phyloP scores from a whole-genome alignment of 2,888 invertebrate species.

The Apodemia hepburni region DNA sequence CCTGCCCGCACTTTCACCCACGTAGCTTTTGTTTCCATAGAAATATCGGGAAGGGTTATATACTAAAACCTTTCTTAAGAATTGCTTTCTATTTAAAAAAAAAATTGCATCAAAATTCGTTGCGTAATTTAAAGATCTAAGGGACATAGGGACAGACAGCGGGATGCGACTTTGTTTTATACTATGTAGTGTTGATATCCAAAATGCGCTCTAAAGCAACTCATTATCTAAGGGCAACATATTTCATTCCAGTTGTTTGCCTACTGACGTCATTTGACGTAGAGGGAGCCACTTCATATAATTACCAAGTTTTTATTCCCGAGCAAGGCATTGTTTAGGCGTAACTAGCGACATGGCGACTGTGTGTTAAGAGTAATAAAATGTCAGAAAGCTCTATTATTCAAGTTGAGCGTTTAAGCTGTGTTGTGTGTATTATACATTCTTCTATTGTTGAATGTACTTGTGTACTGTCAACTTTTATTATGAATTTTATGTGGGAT shows the following conservation, averaged over 20 bases:
- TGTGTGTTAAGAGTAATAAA: conserved; percentile 4
- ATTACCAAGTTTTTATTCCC: conserved; percentile 14
- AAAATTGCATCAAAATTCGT: too few relatives aligned
- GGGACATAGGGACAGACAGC: too few relatives aligned
- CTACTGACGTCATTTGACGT: neutral
- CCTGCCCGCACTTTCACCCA: too few relatives aligned
- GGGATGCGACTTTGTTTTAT: too few relatives aligned
- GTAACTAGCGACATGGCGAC: conserved; percentile 12
- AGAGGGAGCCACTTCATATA: conserved; percentile 11
- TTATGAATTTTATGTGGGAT: neutral
- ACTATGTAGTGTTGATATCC: too few relatives aligned
- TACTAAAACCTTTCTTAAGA: too few relatives aligned
- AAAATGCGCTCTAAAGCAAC: neutral
- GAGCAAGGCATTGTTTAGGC: conserved; percentile 8
- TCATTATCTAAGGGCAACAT: neutral
- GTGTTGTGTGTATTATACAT: neutral
- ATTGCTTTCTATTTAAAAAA: too few relatives aligned
- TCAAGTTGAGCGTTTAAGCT: neutral
- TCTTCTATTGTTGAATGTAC: too few relatives aligned
- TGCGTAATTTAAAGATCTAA: too few relatives aligned
- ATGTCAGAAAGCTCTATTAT: conserved; percentile 12
- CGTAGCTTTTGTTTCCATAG: too few relatives aligned
- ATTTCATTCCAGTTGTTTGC: conserved; percentile 8
- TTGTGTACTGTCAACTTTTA: neutral
- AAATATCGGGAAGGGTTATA: too few relatives aligned